These are phyloP conservation scores for Pluvianellus socialis DNA, from an alignment of 2,113 vertebrate genomes.

Conservation along the genomic window DNA sequence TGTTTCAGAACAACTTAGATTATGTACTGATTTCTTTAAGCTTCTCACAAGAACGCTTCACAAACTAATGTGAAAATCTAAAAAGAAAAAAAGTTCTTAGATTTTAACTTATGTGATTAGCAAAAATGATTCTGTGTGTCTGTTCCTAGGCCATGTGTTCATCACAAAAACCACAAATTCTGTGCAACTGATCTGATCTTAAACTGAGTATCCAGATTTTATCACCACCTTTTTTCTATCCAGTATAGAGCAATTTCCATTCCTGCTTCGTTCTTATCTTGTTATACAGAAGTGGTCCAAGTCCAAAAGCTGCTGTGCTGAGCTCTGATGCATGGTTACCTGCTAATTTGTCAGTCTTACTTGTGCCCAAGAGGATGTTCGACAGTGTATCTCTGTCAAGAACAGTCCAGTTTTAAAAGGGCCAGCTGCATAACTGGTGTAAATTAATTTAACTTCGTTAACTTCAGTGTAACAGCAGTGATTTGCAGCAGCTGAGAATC, in stretches of 20 bases:
- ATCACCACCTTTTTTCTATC: neutral
- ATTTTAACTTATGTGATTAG: neutral
- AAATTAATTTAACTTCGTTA: neutral
- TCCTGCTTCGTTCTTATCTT: neutral
- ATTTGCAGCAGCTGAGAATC: slow-evolving; percentile 2
- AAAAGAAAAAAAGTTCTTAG: neutral
- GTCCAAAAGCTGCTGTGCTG: neutral
- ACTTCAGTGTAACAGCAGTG: neutral
- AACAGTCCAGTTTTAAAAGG: neutral
- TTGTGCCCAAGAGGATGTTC: neutral
- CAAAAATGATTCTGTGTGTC: neutral
- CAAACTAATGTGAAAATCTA: neutral
- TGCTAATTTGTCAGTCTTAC: neutral
- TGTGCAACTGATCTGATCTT: neutral
- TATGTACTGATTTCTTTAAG: neutral
- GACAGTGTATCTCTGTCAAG: neutral
- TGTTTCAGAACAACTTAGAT: neutral
- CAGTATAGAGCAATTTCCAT: neutral
- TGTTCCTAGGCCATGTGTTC: neutral
- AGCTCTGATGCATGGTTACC: neutral
- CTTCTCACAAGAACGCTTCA: neutral
- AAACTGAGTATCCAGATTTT: neutral
- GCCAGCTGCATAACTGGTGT: neutral
- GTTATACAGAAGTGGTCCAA: neutral
- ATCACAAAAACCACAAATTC: neutral